phyloP scores from a whole-genome alignment of 2,113 vertebrate species.

The Notechis scutatus region DNA sequence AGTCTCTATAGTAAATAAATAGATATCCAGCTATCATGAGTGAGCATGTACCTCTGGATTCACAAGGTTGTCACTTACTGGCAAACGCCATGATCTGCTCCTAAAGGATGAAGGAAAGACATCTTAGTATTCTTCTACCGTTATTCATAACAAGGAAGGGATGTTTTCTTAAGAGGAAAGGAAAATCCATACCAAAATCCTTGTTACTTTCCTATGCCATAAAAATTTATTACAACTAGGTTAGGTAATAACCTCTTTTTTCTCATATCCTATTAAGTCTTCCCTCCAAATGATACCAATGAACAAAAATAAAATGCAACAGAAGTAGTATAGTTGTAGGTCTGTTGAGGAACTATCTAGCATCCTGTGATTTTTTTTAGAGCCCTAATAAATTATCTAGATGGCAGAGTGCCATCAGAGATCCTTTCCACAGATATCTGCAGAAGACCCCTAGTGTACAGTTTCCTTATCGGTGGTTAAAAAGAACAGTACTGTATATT shows the following conservation, averaged over 20 bases:
- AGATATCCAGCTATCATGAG: background rate
- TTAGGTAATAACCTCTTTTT: background rate
- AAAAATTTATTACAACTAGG: background rate
- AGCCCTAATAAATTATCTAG: background rate
- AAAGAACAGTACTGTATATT: background rate
- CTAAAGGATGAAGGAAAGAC: conserved; percentile 67
- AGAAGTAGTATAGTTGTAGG: background rate
- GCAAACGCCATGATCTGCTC: conserved; percentile 94
- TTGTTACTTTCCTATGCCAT: background rate
- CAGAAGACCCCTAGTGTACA: background rate
- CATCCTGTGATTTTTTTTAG: background rate
- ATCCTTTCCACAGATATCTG: background rate
- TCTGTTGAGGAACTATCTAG: background rate
- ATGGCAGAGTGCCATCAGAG: background rate
- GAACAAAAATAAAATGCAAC: too few species aligned
- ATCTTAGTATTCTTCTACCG: background rate
- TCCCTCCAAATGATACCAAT: background rate
- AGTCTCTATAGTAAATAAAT: background rate
- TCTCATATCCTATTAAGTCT: background rate
- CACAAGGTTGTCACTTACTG: conserved; percentile 78
- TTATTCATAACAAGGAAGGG: background rate
- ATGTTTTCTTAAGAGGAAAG: background rate
- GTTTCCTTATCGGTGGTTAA: background rate
- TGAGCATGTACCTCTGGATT: conserved; percentile 9
- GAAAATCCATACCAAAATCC: background rate